Evolutionary conservation across 2,113 vertebrate species (phyloP).

Genomic region (Phainopepla nitens): DNA sequence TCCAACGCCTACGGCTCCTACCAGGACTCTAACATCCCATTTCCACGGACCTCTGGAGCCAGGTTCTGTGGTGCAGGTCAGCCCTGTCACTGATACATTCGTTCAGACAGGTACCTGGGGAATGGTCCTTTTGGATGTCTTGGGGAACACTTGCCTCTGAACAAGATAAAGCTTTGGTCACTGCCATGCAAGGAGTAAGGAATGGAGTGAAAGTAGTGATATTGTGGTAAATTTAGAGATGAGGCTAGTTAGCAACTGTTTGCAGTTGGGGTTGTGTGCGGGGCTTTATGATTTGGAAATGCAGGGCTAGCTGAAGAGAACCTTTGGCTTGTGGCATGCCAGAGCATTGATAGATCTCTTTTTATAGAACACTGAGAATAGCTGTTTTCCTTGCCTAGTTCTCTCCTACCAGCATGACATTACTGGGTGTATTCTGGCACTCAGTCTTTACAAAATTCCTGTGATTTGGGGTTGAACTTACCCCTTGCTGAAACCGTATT

Average conservation of each 20-base stretch:
- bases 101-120: not conserved
- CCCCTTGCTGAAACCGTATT: not conserved
- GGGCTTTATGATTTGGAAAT: not conserved
- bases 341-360: not conserved
- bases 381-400: not conserved
- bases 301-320: not conserved
- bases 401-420: not conserved
- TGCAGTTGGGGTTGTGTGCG: not conserved
- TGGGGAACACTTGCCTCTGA: not conserved
- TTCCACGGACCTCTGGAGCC: constrained; percentile 95
- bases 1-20: constrained; percentile 96
- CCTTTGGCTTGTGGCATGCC: not conserved
- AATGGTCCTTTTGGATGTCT: not conserved
- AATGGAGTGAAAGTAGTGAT: not conserved
- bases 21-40: constrained; percentile 98
- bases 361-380: not conserved
- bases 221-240: not conserved
- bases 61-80: constrained; percentile 94
- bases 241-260: not conserved
- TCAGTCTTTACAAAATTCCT: not conserved
- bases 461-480: not conserved
- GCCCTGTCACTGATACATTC: not conserved
- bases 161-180: not conserved
- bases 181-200: not conserved
- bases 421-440: not conserved